phyloP scores from a whole-genome alignment of 2,888 invertebrate species.

The Minunthozetes semirufus region DNA sequence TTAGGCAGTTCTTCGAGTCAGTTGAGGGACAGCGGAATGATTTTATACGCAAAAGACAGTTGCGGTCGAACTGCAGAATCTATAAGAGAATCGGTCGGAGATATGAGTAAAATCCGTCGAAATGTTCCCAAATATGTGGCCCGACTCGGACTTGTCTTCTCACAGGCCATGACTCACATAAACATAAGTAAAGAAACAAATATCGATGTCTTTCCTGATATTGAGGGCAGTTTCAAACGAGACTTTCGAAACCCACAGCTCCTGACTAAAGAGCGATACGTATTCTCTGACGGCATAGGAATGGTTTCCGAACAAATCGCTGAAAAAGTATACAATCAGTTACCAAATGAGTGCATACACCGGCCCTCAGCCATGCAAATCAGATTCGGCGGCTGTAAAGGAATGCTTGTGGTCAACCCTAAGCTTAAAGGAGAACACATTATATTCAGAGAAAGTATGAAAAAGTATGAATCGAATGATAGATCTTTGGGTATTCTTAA shows the following conservation, averaged over 20 bases:
- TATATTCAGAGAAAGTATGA: constrained; percentile 42
- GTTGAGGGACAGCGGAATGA: constrained; percentile 43
- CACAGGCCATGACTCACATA: constrained; percentile 42
- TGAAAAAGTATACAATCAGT: constrained; percentile 36
- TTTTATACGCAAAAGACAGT: constrained; percentile 42
- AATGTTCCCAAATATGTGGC: constrained; percentile 48
- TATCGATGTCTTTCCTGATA: constrained; percentile 32
- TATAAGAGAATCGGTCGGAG: constrained; percentile 42
- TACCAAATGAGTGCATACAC: constrained; percentile 23
- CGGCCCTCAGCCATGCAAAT: constrained; percentile 43
- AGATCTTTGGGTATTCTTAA: constrained; percentile 44
- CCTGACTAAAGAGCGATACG: constrained; percentile 35
- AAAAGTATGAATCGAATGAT: constrained; percentile 42
- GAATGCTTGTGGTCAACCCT: constrained; percentile 42
- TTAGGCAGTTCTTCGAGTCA: constrained; percentile 44
- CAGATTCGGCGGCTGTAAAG: constrained; percentile 43
- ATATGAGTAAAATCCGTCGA: constrained; percentile 40
- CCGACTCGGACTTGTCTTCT: constrained; percentile 49
- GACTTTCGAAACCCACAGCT: constrained; percentile 21
- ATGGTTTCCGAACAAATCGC: constrained; percentile 39
- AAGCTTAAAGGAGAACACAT: constrained; percentile 34
- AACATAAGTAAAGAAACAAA: constrained; percentile 37
- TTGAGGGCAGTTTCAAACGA: constrained; percentile 28
- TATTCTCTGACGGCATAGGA: constrained; percentile 43
- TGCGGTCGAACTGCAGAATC: constrained; percentile 37